Conservation (phyloP, 1,140 invertebrate genomes). For the Streblospio benedicti region DNA sequence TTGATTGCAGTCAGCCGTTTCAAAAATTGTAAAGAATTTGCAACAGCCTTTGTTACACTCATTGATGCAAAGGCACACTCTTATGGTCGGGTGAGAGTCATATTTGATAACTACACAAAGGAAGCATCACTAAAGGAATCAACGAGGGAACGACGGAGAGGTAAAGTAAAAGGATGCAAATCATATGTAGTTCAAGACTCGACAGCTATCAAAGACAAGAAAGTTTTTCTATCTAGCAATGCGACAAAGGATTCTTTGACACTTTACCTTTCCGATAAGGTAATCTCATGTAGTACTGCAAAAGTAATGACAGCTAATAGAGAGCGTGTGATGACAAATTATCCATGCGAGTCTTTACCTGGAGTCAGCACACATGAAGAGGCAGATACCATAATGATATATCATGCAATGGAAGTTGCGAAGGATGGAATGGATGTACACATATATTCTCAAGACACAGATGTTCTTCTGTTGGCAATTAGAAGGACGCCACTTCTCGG, state of each 20-base stretch:
- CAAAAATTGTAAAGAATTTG: not conserved
- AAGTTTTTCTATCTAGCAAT: not conserved
- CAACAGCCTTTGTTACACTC: not conserved
- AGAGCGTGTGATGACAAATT: not conserved
- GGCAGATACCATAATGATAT: not conserved
- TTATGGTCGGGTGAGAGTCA: not conserved
- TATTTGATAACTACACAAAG: constrained; percentile 3
- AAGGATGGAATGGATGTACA: not conserved
- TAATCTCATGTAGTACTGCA: not conserved
- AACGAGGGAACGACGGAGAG: not conserved
- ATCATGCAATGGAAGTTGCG: constrained; percentile 1
- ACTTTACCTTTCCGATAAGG: not conserved
- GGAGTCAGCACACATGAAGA: constrained; percentile 3
- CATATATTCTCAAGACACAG: not conserved
- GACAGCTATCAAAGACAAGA: not conserved
- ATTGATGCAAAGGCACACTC: not conserved
- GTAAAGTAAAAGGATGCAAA: not conserved
- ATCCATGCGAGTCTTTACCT: not conserved
- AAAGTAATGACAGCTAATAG: not conserved
- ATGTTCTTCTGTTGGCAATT: not conserved
- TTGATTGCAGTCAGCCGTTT: constrained; percentile 2
- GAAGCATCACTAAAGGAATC: constrained; percentile 3
- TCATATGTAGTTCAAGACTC: not conserved
- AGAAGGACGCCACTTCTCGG: not conserved
- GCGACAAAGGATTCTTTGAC: not conserved